These are phyloP conservation scores for Pipistrellus kuhlii DNA, from an alignment of 2,797 vertebrate genomes.

Conservation along the genomic window DNA sequence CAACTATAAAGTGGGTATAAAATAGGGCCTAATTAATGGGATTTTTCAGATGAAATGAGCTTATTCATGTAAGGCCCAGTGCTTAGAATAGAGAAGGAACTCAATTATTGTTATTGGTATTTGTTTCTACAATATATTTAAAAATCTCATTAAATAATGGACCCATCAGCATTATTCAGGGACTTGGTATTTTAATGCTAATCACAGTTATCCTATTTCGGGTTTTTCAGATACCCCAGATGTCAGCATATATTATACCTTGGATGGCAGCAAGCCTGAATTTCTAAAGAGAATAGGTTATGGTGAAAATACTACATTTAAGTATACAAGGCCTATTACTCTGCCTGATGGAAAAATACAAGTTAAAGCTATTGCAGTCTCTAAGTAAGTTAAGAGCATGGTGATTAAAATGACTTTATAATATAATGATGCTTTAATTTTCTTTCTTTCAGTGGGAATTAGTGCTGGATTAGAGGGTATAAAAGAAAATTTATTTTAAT, in stretches of 20 bases:
- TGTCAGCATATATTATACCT: constrained; percentile 92
- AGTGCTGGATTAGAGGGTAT: constrained; percentile 25
- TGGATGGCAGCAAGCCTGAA: constrained; percentile 94
- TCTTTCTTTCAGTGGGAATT: background rate
- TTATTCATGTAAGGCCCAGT: background rate
- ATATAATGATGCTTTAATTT: constrained; percentile 25
- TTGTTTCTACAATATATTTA: background rate
- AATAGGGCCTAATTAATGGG: background rate
- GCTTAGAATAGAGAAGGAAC: background rate
- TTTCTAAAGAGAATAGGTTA: constrained; percentile 84
- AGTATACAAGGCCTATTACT: constrained; percentile 90
- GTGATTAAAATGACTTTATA: constrained; percentile 23
- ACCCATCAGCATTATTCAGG: background rate
- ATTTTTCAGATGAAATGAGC: background rate
- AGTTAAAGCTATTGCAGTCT: constrained; percentile 92
- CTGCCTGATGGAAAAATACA: constrained; percentile 92
- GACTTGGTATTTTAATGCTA: background rate
- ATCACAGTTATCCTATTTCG: constrained; percentile 62
- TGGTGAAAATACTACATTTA: constrained; percentile 88
- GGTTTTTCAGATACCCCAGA: constrained; percentile 90
- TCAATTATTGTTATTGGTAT: background rate
- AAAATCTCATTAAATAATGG: background rate
- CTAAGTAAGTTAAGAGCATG: constrained; percentile 87
- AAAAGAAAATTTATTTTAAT: constrained; percentile 35
- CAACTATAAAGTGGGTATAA: constrained; percentile 7